Conservation (phyloP, 2,113 vertebrate genomes). For the Muscicapa adusta region DNA sequence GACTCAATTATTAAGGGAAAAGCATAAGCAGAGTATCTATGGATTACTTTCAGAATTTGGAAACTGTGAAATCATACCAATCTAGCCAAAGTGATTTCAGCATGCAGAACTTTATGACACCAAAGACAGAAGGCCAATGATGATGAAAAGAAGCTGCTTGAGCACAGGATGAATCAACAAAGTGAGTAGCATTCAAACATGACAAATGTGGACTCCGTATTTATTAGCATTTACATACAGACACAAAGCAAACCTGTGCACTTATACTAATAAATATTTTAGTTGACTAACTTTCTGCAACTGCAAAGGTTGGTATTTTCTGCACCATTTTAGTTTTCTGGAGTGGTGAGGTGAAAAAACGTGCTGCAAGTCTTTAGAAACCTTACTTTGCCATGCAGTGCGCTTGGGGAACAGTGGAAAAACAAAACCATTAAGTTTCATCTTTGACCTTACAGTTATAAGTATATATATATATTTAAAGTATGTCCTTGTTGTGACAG, state of each 20-base stretch:
- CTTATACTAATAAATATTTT: not conserved
- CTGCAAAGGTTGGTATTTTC: not conserved
- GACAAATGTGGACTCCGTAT: not conserved
- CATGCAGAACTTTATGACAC: not conserved
- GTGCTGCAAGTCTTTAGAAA: not conserved
- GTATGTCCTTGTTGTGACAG: not conserved
- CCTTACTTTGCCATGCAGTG: not conserved
- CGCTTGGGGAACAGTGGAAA: not conserved
- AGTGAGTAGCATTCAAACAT: not conserved
- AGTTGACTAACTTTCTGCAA: not conserved
- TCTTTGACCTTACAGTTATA: not conserved
- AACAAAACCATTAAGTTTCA: not conserved
- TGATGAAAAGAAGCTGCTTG: not conserved
- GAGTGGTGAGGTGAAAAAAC: not conserved
- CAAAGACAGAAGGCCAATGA: not conserved
- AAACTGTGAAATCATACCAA: not conserved
- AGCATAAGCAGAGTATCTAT: not conserved
- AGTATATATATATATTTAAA: not conserved
- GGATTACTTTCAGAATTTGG: not conserved
- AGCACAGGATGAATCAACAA: not conserved
- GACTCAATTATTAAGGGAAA: not conserved
- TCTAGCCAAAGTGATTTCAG: not conserved
- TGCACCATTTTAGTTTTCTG: not conserved
- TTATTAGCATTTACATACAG: not conserved
- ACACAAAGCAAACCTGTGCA: not conserved